Conservation (phyloP, 2,888 invertebrate genomes). For the Sphaeridia pumilis region DNA sequence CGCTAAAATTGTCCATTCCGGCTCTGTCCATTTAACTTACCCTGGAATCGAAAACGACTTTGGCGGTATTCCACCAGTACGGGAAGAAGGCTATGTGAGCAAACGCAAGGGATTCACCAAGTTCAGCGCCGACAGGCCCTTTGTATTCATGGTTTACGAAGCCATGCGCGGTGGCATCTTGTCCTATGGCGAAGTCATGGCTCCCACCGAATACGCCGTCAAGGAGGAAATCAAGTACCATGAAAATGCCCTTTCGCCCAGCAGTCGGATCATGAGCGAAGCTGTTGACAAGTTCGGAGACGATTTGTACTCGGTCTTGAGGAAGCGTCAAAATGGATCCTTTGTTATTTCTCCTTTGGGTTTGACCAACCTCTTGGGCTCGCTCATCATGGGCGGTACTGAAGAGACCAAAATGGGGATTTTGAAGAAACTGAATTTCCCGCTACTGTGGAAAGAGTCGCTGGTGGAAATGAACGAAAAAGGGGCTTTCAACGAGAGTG, state of each 20-base stretch:
- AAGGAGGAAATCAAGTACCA: slow-evolving; percentile 13
- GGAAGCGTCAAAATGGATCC: slow-evolving; percentile 3
- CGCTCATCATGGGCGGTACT: slow-evolving; percentile 10
- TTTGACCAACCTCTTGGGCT: slow-evolving; percentile 17
- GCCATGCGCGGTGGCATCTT: slow-evolving; percentile 19
- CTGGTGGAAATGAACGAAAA: slow-evolving; percentile 20
- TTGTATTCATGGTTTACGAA: slow-evolving; percentile 31
- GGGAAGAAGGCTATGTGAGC: slow-evolving; percentile 3
- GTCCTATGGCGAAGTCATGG: slow-evolving; percentile 29
- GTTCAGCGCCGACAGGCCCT: slow-evolving; percentile 25
- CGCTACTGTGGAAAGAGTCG: slow-evolving; percentile 25
- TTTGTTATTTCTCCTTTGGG: slow-evolving; percentile 16
- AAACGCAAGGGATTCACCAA: slow-evolving; percentile 12
- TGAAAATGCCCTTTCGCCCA: slow-evolving; percentile 18
- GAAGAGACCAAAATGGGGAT: slow-evolving; percentile 19
- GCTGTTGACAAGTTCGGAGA: slow-evolving; percentile 24
- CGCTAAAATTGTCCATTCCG: slow-evolving; percentile 27
- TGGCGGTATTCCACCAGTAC: not conserved
- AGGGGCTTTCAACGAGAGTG: slow-evolving; percentile 10
- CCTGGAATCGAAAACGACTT: slow-evolving; percentile 26
- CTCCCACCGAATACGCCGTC: slow-evolving; percentile 17
- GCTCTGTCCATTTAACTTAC: slow-evolving; percentile 25
- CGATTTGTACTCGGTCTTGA: slow-evolving; percentile 20
- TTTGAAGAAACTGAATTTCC: slow-evolving; percentile 28
- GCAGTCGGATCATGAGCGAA: slow-evolving; percentile 25